Evolutionary conservation across 2,797 vertebrate genomes (phyloP), one percentile per base, ranked within the genome.

Genomic region (Agapornis canus): DNA sequence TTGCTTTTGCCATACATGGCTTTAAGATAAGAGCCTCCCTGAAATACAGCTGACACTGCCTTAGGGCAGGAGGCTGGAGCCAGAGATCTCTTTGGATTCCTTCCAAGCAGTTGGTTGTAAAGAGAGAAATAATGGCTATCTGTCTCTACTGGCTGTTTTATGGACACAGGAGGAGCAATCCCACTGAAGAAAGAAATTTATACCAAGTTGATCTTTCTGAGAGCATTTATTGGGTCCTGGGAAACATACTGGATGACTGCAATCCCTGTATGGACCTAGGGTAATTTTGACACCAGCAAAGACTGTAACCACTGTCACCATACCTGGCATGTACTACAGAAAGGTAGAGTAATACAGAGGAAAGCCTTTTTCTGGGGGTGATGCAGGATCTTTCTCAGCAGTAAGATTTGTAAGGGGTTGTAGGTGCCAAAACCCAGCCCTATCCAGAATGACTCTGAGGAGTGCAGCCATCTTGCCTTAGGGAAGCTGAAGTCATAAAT

Each of bases 101-200:
- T 92, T 94, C 63, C 68, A 65, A 87, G 71, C 14, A 61, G 14
- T 6, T 45, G 59, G 54, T 63, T 54, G n/a, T 89, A 92, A 91
- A 94, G 19, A 51, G 56, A 91, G 43, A 85, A 94, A 68, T 48
- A 82, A n/a, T 51, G 56, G 10, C 75, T 93, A n/a, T 3, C 57
- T 79, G 54, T 63, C 56, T 90, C 63, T 89, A 23, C 22, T 32
- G 60, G 57, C 66, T 95, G 27, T 43, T 92, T 96, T 92, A 72
- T 69, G 78, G 84, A 69, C 20, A 31, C 13, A 23, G 51, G 37
- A 76, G 56, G 48, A 92, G 43, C 42, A 91, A 45, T 61, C 37
- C 25, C 31, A 71, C 25, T 2, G 4, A 60, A 35, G 56, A 80
- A 89, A 84, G 43, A 79, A 77, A 79, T 60, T 68, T 64, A 57